Evolutionary conservation across 2,888 invertebrate genomes (phyloP).

Genomic region (Spisula subtruncata): DNA sequence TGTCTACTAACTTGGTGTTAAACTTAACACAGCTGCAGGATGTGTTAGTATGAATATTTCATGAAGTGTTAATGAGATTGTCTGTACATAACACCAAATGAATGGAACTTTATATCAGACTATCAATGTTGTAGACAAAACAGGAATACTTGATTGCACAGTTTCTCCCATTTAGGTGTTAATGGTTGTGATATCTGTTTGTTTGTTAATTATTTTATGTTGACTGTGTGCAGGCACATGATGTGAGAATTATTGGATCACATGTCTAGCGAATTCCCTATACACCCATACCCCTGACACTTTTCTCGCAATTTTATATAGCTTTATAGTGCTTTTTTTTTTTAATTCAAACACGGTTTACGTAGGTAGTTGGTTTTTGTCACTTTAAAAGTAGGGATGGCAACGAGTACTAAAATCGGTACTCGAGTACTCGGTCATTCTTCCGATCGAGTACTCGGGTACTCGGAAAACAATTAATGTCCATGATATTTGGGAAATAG

Average conservation of each 20-base stretch:
- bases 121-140: slow-evolving; percentile 2
- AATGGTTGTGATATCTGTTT: neutral
- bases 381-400: too few species aligned
- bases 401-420: too few species aligned
- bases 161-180: neutral
- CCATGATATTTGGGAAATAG: too few species aligned
- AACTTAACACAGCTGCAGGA: neutral
- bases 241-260: neutral
- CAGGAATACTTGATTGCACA: neutral
- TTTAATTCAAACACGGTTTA: too few species aligned
- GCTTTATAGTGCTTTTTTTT: neutral
- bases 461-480: too few species aligned
- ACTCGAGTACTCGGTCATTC: too few species aligned
- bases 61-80: slow-evolving; percentile 8
- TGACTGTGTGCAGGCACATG: neutral
- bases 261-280: neutral
- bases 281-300: neutral
- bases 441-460: too few species aligned
- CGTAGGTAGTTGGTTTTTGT: too few species aligned
- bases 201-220: neutral
- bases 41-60: slow-evolving; percentile 1
- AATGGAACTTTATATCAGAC: neutral
- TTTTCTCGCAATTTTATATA: neutral
- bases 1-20: neutral
- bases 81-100: neutral